Evolutionary conservation across 2,113 vertebrate species (phyloP).

Genomic region (Sinocyclocheilus grahami): DNA sequence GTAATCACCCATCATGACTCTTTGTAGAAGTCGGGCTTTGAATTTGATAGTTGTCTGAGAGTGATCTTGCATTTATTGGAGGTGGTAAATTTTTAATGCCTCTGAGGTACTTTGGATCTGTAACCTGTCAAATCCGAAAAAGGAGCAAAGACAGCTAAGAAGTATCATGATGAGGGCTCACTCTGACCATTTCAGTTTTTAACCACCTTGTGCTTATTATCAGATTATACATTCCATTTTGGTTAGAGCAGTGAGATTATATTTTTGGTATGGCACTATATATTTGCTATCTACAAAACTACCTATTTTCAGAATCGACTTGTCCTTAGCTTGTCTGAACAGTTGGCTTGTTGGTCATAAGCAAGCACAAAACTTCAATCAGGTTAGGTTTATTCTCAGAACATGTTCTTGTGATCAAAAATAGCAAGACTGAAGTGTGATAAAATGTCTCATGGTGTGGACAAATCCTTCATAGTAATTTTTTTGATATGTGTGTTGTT

Average conservation of each 20-base stretch:
- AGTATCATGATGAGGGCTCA: slow-evolving; percentile 16
- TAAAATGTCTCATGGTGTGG: neutral
- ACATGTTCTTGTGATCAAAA: neutral
- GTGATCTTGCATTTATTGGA: slow-evolving; percentile 40
- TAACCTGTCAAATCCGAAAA: slow-evolving; percentile 41
- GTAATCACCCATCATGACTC: slow-evolving; percentile 27
- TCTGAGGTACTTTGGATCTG: slow-evolving; percentile 1
- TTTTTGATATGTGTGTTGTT: neutral
- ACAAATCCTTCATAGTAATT: neutral
- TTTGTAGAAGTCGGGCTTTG: slow-evolving; percentile 28
- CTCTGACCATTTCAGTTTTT: neutral
- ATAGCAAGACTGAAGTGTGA: neutral
- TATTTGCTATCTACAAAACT: neutral
- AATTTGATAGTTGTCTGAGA: slow-evolving; percentile 34
- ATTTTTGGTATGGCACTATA: neutral
- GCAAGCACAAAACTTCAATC: neutral
- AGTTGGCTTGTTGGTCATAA: neutral
- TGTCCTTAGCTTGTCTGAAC: neutral
- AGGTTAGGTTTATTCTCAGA: slow-evolving; percentile 4
- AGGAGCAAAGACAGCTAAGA: slow-evolving; percentile 9
- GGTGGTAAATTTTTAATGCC: slow-evolving; percentile 29
- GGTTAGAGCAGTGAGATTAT: neutral
- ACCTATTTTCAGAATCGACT: neutral
- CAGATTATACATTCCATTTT: neutral
- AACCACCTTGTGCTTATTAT: neutral